Evolutionary conservation across 2,797 vertebrate genomes (phyloP).

Genomic region (Notamacropus eugenii): DNA sequence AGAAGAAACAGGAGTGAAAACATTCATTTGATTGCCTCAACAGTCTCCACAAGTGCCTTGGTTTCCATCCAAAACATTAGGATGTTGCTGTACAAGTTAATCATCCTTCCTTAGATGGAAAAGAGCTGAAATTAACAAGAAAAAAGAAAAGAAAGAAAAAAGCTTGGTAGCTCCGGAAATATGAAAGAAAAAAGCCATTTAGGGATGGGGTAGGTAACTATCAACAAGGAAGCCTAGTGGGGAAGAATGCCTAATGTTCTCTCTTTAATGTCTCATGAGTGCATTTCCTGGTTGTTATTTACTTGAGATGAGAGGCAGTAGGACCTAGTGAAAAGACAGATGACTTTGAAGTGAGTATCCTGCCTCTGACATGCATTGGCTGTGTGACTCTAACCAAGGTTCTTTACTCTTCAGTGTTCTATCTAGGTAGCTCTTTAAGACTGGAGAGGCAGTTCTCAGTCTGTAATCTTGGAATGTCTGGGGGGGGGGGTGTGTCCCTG

Average conservation of each 20-base stretch:
- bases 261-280: background rate
- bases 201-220: rapidly evolving
- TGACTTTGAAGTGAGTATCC: background rate
- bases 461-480: background rate
- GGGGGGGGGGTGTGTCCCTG: background rate
- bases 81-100: conserved; percentile 13
- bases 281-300: background rate
- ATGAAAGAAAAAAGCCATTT: background rate
- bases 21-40: background rate
- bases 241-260: background rate
- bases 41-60: conserved; percentile 16
- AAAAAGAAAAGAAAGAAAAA: background rate
- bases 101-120: conserved; percentile 36
- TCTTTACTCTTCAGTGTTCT: background rate
- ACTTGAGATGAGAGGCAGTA: background rate
- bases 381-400: background rate
- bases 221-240: background rate
- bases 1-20: background rate
- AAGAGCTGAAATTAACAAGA: background rate
- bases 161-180: background rate
- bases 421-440: background rate
- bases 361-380: background rate
- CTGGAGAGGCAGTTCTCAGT: background rate
- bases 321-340: background rate
- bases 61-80: conserved; percentile 54